Conservation (phyloP, 2,888 invertebrate genomes). For the Tiliacea aurago region DNA sequence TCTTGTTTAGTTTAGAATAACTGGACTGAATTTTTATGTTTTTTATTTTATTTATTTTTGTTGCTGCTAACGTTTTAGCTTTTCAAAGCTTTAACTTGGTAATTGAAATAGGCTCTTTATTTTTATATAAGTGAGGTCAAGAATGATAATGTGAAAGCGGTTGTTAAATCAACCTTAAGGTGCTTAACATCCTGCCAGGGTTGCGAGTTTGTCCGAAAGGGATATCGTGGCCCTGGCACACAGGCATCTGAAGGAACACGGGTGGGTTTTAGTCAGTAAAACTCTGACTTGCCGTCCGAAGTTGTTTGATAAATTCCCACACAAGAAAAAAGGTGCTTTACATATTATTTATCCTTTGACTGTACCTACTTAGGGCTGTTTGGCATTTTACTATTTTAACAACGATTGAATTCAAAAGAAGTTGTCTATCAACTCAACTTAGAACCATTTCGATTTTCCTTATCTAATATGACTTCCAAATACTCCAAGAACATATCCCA, state of each 20-base stretch:
- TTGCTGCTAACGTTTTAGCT: not conserved
- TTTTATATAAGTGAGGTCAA: not conserved
- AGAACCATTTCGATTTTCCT: not conserved
- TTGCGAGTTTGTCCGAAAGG: no score
- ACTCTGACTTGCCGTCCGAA: no score
- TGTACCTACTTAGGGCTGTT: not conserved
- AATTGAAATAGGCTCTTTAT: not conserved
- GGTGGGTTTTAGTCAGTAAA: no score
- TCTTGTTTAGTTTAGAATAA: conserved; percentile 2
- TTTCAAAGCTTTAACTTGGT: not conserved
- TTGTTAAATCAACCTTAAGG: no score
- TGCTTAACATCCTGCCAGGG: no score
- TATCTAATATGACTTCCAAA: conserved; percentile 1
- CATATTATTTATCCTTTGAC: no score
- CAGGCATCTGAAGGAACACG: no score
- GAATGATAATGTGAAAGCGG: not conserved
- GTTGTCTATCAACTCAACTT: not conserved
- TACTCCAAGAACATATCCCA: conserved; percentile 22
- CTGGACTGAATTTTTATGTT: not conserved
- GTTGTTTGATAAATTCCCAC: no score
- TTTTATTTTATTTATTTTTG: not conserved
- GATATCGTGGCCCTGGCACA: no score
- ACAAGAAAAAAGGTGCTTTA: no score
- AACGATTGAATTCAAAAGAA: not conserved
- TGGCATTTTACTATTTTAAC: not conserved